Percentiles rank a stretch among this genome's conserved stretches.
Conservation (phyloP, 2,113 vertebrate species). For the Notiomystis cincta region DNA sequence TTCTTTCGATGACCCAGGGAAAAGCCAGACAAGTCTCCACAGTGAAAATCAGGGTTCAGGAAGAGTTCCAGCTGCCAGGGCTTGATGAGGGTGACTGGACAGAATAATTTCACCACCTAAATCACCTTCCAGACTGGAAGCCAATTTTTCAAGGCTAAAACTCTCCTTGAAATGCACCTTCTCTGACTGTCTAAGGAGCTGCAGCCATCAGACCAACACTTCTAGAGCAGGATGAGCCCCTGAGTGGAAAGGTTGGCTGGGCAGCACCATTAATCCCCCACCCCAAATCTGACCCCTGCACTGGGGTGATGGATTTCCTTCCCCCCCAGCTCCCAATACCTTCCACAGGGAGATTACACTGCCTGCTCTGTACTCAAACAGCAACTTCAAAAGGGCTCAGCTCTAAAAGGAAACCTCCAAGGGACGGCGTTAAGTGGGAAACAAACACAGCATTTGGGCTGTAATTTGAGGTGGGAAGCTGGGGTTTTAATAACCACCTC, state of each 20-base stretch:
- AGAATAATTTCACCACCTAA: not conserved
- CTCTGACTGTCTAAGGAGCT: not conserved
- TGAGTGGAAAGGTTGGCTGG: not conserved
- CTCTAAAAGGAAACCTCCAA: not conserved
- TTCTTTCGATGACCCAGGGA: not conserved
- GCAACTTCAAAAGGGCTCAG: slow-evolving; percentile 16
- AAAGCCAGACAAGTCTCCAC: not conserved
- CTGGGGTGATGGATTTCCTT: not conserved
- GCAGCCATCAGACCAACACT: not conserved
- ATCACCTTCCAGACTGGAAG: not conserved
- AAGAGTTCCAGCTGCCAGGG: not conserved
- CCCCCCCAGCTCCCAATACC: not conserved
- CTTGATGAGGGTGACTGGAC: not conserved
- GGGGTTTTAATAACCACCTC: not conserved
- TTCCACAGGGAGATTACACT: not conserved
- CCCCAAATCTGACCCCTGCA: not conserved
- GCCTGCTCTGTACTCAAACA: slow-evolving; percentile 37
- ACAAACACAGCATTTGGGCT: slow-evolving; percentile 14
- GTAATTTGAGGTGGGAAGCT: slow-evolving; percentile 16
- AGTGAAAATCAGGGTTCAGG: not conserved
- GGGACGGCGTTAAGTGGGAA: not conserved
- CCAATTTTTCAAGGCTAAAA: not conserved
- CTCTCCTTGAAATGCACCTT: not conserved
- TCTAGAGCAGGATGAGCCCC: not conserved
- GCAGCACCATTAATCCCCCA: not conserved